phyloP scores from a whole-genome alignment of 1,140 invertebrate genomes.

The Caenorhabditis inopinata region DNA sequence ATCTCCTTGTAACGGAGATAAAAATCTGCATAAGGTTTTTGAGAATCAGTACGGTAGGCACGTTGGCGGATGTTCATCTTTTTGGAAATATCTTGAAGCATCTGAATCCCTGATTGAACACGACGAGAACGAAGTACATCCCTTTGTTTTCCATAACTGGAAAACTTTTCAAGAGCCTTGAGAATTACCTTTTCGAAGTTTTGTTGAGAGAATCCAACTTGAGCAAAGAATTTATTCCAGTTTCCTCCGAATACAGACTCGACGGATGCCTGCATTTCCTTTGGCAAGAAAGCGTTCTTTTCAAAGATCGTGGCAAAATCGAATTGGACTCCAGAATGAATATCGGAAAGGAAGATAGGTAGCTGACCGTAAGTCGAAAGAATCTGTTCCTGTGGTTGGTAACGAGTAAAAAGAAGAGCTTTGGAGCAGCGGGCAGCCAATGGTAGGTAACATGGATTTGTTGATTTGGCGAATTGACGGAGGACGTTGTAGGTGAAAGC shows the following conservation, averaged over 20 bases:
- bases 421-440: constrained; percentile 19
- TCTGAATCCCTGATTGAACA: constrained; percentile 6
- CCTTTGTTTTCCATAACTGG: background rate
- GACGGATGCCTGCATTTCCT: constrained; percentile 43
- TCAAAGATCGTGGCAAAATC: constrained; percentile 45
- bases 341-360: constrained; percentile 30
- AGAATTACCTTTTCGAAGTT: constrained; percentile 50
- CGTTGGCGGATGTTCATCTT: constrained; percentile 42
- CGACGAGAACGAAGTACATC: constrained; percentile 12
- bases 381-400: constrained; percentile 6
- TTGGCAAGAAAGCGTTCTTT: constrained; percentile 52
- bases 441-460: background rate
- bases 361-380: constrained; percentile 29
- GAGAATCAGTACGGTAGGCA: constrained; percentile 18
- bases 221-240: constrained; percentile 48
- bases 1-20: constrained; percentile 50
- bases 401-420: constrained; percentile 17
- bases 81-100: constrained; percentile 42
- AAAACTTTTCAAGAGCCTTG: constrained; percentile 38
- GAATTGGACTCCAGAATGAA: constrained; percentile 37
- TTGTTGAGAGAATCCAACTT: constrained; percentile 51
- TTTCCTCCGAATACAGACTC: constrained; percentile 50
- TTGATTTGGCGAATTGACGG: constrained; percentile 23
- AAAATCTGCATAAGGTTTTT: constrained; percentile 42
- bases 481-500: constrained; percentile 53